These are phyloP conservation scores for Thymallus thymallus DNA, from an alignment of 2,113 vertebrate genomes.

Conservation along the genomic window DNA sequence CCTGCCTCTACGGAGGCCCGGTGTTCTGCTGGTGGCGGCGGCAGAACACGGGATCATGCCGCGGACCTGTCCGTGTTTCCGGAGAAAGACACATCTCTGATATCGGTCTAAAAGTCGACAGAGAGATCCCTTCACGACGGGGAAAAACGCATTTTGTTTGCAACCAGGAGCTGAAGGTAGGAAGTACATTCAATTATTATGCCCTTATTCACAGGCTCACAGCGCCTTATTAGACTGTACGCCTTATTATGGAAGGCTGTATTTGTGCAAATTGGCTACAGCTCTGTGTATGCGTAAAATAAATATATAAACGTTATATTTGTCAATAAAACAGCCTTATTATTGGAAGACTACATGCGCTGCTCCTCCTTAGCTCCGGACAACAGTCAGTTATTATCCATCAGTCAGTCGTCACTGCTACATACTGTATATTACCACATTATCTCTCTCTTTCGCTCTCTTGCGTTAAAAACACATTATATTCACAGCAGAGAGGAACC, in stretches of 20 bases:
- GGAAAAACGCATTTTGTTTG: not conserved
- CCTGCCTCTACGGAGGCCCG: conserved; percentile 81
- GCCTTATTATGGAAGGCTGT: conserved; percentile 40
- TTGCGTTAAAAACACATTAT: no score
- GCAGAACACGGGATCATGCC: conserved; percentile 50
- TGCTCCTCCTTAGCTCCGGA: conserved; percentile 53
- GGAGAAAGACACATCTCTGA: conserved; percentile 68
- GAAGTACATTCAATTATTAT: not conserved
- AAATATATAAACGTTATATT: conserved; percentile 22
- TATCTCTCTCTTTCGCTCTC: conserved; percentile 31
- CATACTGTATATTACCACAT: conserved; percentile 55
- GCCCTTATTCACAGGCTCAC: not conserved
- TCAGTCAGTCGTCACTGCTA: conserved; percentile 59
- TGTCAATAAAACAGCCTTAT: conserved; percentile 51
- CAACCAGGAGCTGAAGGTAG: conserved; percentile 31
- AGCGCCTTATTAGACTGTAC: no score
- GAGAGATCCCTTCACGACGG: conserved; percentile 58
- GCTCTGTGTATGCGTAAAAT: conserved; percentile 33
- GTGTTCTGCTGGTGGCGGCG: conserved; percentile 58
- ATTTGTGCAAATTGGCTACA: conserved; percentile 40
- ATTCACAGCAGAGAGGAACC: no score
- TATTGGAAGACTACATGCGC: conserved; percentile 55
- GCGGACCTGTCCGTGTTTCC: conserved; percentile 74
- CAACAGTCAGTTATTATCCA: conserved; percentile 56
- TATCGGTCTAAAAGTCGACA: conserved; percentile 59